Evolutionary conservation across 2,113 vertebrate species (phyloP).

Genomic region (Scatophagus argus): DNA sequence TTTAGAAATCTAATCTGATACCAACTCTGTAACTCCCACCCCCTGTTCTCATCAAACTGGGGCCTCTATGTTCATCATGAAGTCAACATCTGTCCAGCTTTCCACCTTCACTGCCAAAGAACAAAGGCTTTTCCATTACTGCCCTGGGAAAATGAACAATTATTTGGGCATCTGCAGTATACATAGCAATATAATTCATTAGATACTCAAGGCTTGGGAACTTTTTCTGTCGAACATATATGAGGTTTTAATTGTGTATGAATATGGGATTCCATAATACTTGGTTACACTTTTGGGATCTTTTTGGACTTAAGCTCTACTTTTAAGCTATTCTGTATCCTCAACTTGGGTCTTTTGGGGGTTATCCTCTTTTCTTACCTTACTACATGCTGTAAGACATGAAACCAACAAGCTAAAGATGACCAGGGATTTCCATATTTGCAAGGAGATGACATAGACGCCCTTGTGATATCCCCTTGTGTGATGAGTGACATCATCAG

Average conservation of each 20-base stretch:
- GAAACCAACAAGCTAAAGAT: conserved; percentile 22
- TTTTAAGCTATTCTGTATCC: background rate
- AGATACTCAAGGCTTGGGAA: conserved; percentile 55
- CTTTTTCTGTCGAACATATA: conserved; percentile 30
- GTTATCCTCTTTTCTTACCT: background rate
- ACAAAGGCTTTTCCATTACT: conserved; percentile 81
- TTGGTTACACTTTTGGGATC: background rate
- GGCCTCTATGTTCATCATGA: conserved; percentile 69
- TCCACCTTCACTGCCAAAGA: conserved; percentile 80
- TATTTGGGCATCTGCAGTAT: conserved; percentile 63
- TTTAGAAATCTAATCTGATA: background rate
- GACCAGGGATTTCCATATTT: conserved; percentile 39
- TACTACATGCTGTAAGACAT: background rate
- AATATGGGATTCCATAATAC: conserved; percentile 7
- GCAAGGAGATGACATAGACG: conserved; percentile 31
- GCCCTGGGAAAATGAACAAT: conserved; percentile 77
- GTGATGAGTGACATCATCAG: conserved; percentile 47
- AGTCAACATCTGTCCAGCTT: conserved; percentile 78
- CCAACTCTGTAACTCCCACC: conserved; percentile 20
- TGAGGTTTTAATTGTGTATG: conserved; percentile 7
- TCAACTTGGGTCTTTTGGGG: background rate
- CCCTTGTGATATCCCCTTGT: conserved; percentile 64
- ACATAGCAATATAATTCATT: conserved; percentile 59
- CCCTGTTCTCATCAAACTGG: conserved; percentile 59
- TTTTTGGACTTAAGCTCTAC: background rate